These are phyloP conservation scores for Ceratothoa steindachneri DNA, from an alignment of 2,888 invertebrate species.

Conservation along the genomic window DNA sequence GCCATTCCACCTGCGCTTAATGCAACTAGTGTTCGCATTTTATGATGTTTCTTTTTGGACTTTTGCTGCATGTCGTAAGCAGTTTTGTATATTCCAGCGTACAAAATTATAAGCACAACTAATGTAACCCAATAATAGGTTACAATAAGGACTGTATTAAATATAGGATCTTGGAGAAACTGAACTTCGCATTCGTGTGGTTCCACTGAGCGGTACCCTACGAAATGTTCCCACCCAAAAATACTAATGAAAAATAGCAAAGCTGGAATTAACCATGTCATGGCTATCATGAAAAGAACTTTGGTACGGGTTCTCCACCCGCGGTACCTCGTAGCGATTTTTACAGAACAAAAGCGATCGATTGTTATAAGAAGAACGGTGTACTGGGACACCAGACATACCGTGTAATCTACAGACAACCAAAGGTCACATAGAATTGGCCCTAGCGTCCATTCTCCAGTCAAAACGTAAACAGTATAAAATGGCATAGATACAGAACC, in stretches of 20 bases:
- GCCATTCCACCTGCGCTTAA: conserved; percentile 67
- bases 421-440: conserved; percentile 93
- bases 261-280: conserved; percentile 95
- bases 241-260: conserved; percentile 95
- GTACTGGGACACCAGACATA: conserved; percentile 97
- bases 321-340: conserved; percentile 95
- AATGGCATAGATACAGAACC: conserved; percentile 98
- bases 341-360: conserved; percentile 96
- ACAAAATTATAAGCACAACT: conserved; percentile 87
- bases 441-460: conserved; percentile 95
- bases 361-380: conserved; percentile 97
- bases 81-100: conserved; percentile 94
- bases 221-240: conserved; percentile 98
- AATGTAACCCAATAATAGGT: conserved; percentile 97
- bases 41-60: conserved; percentile 90
- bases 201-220: conserved; percentile 79
- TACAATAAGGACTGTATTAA: conserved; percentile 93
- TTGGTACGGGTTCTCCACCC: conserved; percentile 93
- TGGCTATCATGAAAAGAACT: conserved; percentile 93
- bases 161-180: conserved; percentile 93
- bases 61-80: conserved; percentile 97
- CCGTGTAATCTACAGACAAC: conserved; percentile 98
- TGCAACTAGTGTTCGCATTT: conserved; percentile 70
- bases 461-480: conserved; percentile 93
- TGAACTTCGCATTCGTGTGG: conserved; percentile 92